phyloP scores from a whole-genome alignment of 2,797 vertebrate species.

The Galaxias olidus region DNA sequence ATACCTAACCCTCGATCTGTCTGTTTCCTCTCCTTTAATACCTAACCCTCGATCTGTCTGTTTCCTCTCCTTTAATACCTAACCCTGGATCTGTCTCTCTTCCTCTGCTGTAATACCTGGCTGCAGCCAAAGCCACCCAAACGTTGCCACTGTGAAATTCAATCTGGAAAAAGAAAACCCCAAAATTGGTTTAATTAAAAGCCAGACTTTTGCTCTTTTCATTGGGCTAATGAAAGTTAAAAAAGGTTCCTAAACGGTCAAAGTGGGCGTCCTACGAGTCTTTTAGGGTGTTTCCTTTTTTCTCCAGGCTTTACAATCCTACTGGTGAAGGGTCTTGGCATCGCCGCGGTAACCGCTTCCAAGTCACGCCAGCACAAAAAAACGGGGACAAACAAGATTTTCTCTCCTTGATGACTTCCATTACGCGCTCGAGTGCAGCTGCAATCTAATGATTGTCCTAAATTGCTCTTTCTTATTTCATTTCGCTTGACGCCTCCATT shows the following conservation, averaged over 20 bases:
- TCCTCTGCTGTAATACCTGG: neutral
- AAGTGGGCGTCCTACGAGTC: neutral
- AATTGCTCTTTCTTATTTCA: constrained; percentile 21
- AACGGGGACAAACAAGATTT: neutral
- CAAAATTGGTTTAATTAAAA: neutral
- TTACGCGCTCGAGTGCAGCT: constrained; percentile 16
- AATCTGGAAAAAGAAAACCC: neutral
- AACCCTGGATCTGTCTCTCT: no score
- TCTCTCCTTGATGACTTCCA: constrained; percentile 2
- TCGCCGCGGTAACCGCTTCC: neutral
- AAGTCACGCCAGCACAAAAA: neutral
- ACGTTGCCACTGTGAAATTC: neutral
- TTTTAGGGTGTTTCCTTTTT: neutral
- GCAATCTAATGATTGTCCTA: constrained; percentile 13
- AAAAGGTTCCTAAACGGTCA: neutral
- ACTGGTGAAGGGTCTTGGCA: no score
- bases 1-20: no score
- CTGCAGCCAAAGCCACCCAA: no score
- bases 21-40: no score
- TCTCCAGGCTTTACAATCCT: neutral
- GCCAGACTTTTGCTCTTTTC: neutral
- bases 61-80: no score
- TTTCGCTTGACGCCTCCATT: constrained; percentile 17
- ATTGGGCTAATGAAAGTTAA: neutral
- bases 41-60: constrained; percentile 10